Percentiles rank a stretch among this genome's conserved stretches.
Evolutionary conservation across 2,888 invertebrate species (phyloP).

Genomic region (Griposia aprilina): DNA sequence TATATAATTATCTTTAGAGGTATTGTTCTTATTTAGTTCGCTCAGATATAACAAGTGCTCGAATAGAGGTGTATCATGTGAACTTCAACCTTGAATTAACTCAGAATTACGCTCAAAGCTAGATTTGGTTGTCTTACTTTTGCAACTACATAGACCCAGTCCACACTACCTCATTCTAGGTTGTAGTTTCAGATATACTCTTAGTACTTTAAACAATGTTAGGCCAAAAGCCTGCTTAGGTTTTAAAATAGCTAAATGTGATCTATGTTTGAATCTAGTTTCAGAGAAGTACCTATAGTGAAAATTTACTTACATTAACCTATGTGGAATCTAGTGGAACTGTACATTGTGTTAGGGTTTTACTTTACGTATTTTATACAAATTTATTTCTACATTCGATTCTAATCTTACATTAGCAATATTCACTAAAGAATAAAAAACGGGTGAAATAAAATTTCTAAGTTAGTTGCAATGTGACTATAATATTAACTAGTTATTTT

Average conservation of each 20-base stretch:
- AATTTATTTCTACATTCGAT: conserved; percentile 25
- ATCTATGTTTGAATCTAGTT: conserved; percentile 47
- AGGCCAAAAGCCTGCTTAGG: conserved; percentile 9
- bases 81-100: conserved; percentile 27
- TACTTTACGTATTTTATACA: conserved; percentile 32
- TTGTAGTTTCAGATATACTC: conserved; percentile 26
- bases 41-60: conserved; percentile 36
- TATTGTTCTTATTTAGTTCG: conserved; percentile 15
- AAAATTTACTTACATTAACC: conserved; percentile 2
- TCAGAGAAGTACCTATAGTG: conserved; percentile 1
- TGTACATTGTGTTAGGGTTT: conserved; percentile 13
- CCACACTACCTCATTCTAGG: conserved; percentile 45
- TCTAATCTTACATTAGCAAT: conserved; percentile 29
- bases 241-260: conserved; percentile 55
- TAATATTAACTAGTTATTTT: conserved; percentile 14
- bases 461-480: conserved; percentile 5
- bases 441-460: conserved; percentile 22
- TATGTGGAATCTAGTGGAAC: conserved; percentile 24
- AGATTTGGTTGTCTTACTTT: conserved; percentile 19
- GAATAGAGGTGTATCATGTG: conserved; percentile 42
- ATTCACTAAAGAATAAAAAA: conserved; percentile 14
- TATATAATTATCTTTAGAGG: conserved; percentile 18
- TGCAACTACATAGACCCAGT: not conserved
- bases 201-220: conserved; percentile 28
- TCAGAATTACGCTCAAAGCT: conserved; percentile 48